phyloP scores from a whole-genome alignment of 53 echinoderm and acorn worm genomes.

The Paracentrotus lividus region DNA sequence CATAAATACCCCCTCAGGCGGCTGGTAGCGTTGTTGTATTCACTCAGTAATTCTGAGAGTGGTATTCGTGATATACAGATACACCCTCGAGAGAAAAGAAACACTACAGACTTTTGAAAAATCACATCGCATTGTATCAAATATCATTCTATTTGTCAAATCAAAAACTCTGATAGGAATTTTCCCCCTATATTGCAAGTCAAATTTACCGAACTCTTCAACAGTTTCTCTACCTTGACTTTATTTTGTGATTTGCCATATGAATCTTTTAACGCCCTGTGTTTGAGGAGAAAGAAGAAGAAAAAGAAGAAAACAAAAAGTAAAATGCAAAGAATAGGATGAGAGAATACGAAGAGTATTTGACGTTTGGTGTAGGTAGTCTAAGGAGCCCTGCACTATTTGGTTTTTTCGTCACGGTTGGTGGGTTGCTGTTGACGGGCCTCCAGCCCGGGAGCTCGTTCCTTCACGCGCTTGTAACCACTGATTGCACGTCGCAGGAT shows the following conservation, averaged over 20 bases:
- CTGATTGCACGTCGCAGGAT: constrained; percentile 61
- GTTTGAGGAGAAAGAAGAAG: constrained; percentile 9
- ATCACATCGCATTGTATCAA: constrained; percentile 59
- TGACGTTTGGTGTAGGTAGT: not conserved
- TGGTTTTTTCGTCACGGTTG: constrained; percentile 47
- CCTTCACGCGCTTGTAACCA: constrained; percentile 70
- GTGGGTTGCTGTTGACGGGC: constrained; percentile 16
- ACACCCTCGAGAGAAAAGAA: constrained; percentile 17
- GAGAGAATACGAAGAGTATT: not conserved
- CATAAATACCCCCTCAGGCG: constrained; percentile 64
- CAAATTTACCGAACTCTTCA: constrained; percentile 43
- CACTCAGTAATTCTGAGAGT: constrained; percentile 56
- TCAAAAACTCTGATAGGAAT: constrained; percentile 10
- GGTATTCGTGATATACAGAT: constrained; percentile 28
- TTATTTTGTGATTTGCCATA: not conserved
- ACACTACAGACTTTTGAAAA: constrained; percentile 30
- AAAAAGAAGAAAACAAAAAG: no score
- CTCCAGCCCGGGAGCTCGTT: constrained; percentile 60
- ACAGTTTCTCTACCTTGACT: not conserved
- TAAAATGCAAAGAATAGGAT: not conserved
- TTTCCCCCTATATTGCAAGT: not conserved
- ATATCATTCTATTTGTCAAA: constrained; percentile 64
- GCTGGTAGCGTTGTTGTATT: constrained; percentile 54
- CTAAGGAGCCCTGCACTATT: constrained; percentile 64
- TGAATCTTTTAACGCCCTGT: constrained; percentile 7